Evolutionary conservation across 1,140 invertebrate genomes (phyloP), one percentile per base, ranked within the genome.

Genomic region (Schlechtendalia chinensis): DNA sequence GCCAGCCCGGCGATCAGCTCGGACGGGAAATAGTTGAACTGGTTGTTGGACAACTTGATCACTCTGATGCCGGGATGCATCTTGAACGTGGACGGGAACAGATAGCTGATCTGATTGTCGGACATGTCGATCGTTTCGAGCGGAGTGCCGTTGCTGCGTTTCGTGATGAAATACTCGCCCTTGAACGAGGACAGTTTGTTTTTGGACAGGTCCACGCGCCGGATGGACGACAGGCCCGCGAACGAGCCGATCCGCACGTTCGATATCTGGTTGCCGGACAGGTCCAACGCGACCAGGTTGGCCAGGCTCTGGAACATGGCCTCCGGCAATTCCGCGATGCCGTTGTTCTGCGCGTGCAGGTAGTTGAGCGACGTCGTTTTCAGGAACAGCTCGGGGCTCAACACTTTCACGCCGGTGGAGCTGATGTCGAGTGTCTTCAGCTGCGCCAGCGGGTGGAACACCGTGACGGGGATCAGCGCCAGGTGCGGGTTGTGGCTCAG

Each of bases 71-170:
- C 87, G 0, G 92, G 91, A 85, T 95, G 93, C 79, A 93, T 92
- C 83, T 91, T 90, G 84, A 96, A 95, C 6, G 93, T 93, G 0
- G 93, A 91, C 5, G 92, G 92, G 83, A 92, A 93, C 50, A 94
- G 85, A 84, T 94, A 94, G 83, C 89, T 91, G 45, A 95, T 86
- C 82, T 92, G 90, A 86, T 95, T 95, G 67, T 92, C 85, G 12
- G 91, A 91, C 45, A 95, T 88, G 84, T 94, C 91, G 29, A 95
- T 85, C 74, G 90, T 87, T 86, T 93, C 90, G 45, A 94, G 86
- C 82, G 89, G 89, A 0, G 92, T 92, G 32, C 83, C 82, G 63
- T 84, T 84, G 61, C 82, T 83, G 29, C 89, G 88, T 39, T 89
- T 89, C 4, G 90, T 91, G 71, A 90, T 90, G 84, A 93, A 93